These are phyloP conservation scores for Thymelicus sylvestris DNA, from an alignment of 2,888 invertebrate species.

Conservation along the genomic window DNA sequence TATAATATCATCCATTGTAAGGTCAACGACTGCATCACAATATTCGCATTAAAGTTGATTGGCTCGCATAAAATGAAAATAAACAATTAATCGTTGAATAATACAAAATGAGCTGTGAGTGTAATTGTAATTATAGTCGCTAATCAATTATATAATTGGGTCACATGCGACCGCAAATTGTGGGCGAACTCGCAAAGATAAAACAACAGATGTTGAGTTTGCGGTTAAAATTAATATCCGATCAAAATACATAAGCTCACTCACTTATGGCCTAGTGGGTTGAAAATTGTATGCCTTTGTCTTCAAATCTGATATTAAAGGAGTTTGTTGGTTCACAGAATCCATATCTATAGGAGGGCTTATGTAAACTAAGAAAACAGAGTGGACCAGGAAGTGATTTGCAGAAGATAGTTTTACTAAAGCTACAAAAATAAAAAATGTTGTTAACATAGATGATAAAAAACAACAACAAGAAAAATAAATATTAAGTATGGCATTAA, in stretches of 20 bases:
- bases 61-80: constrained; percentile 23
- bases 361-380: too few relatives aligned
- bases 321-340: too few relatives aligned
- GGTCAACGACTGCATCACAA: constrained; percentile 39
- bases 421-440: too few relatives aligned
- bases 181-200: constrained; percentile 5
- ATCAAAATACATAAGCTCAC: constrained; percentile 44
- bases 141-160: constrained; percentile 34
- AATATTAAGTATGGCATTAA: too few relatives aligned
- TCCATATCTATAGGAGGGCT: too few relatives aligned
- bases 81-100: constrained; percentile 29
- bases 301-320: too few relatives aligned
- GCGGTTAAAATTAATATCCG: constrained; percentile 46
- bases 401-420: too few relatives aligned
- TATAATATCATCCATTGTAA: neutral
- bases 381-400: too few relatives aligned
- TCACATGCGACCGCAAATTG: constrained; percentile 21
- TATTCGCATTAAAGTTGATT: constrained; percentile 38
- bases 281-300: too few relatives aligned
- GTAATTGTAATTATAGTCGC: constrained; percentile 26
- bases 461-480: too few relatives aligned
- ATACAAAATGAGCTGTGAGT: constrained; percentile 23
- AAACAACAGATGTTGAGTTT: constrained; percentile 12
- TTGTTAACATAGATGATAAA: too few relatives aligned
- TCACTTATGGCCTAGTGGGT: neutral